phyloP scores from a whole-genome alignment of 2,888 invertebrate genomes.

The Calliscelio sp. region DNA sequence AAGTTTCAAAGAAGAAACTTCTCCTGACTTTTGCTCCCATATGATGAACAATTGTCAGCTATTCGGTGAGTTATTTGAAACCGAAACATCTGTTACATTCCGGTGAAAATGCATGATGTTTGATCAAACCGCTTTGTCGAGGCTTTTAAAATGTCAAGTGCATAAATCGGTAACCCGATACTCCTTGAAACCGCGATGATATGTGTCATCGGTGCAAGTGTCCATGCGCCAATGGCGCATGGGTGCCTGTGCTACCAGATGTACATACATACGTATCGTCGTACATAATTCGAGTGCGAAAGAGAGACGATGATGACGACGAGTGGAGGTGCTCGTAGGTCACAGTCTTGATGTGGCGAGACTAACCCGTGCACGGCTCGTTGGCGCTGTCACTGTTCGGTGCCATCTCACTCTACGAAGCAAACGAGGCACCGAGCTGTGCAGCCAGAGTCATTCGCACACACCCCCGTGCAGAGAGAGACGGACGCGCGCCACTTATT shows the following conservation, averaged over 20 bases:
- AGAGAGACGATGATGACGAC: too few species aligned
- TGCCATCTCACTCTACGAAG: slow-evolving; percentile 81
- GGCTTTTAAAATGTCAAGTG: slow-evolving; percentile 66
- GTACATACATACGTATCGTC: slow-evolving; percentile 52
- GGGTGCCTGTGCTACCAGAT: slow-evolving; percentile 68
- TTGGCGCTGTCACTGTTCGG: slow-evolving; percentile 83
- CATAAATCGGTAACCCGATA: slow-evolving; percentile 61
- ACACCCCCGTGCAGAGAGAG: slow-evolving; percentile 36
- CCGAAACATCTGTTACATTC: slow-evolving; percentile 54
- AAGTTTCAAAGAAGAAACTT: too few species aligned
- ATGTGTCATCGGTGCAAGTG: slow-evolving; percentile 65
- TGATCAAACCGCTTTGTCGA: slow-evolving; percentile 55
- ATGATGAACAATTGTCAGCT: too few species aligned
- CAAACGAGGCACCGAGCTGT: slow-evolving; percentile 37
- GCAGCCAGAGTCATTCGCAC: slow-evolving; percentile 31
- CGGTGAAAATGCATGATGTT: slow-evolving; percentile 44
- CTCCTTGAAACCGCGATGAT: slow-evolving; percentile 57
- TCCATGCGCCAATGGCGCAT: slow-evolving; percentile 46
- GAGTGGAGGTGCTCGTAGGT: slow-evolving; percentile 77
- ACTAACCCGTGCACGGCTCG: slow-evolving; percentile 85
- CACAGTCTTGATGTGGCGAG: slow-evolving; percentile 84
- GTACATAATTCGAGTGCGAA: slow-evolving; percentile 78
- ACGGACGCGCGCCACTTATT: slow-evolving; percentile 77
- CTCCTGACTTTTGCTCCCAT: too few species aligned
- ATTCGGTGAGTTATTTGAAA: slow-evolving; percentile 23